Evolutionary conservation across 2,888 invertebrate genomes (phyloP).

Genomic region (Melinaea marsaeus): DNA sequence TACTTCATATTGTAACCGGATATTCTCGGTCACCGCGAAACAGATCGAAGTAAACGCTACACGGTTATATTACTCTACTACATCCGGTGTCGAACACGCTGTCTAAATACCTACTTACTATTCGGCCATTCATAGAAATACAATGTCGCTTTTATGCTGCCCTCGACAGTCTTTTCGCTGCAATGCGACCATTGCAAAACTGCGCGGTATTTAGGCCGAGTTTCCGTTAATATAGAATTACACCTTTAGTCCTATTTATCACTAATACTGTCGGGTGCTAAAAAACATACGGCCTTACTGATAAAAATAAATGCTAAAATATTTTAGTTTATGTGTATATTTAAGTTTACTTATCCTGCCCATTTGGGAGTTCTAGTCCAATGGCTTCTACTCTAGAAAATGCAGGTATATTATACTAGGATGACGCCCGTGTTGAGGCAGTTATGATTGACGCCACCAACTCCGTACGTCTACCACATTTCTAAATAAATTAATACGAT

Average conservation of each 20-base stretch:
- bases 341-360: slow-evolving; percentile 51
- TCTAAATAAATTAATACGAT: slow-evolving; percentile 9
- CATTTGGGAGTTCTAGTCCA: slow-evolving; percentile 73
- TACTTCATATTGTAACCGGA: slow-evolving; percentile 66
- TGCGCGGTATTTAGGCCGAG: slow-evolving; percentile 49
- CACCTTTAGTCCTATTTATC: slow-evolving; percentile 29
- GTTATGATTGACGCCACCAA: slow-evolving; percentile 72
- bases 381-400: slow-evolving; percentile 74
- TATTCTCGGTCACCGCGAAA: slow-evolving; percentile 61
- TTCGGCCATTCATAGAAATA: slow-evolving; percentile 59
- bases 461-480: slow-evolving; percentile 76
- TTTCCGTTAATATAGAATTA: slow-evolving; percentile 44
- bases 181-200: slow-evolving; percentile 46
- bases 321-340: slow-evolving; percentile 14
- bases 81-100: slow-evolving; percentile 56
- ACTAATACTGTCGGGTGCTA: neutral
- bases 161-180: slow-evolving; percentile 47
- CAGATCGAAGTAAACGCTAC: slow-evolving; percentile 53
- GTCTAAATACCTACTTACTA: slow-evolving; percentile 33
- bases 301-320: slow-evolving; percentile 3
- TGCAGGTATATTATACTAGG: slow-evolving; percentile 68
- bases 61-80: slow-evolving; percentile 52
- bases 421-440: slow-evolving; percentile 76
- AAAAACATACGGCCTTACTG: neutral
- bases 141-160: slow-evolving; percentile 44